A percentile compares a stretch with the other conserved stretches of the same genome.
Conservation (phyloP, 1,140 invertebrate genomes). For the Whitmania pigra region DNA sequence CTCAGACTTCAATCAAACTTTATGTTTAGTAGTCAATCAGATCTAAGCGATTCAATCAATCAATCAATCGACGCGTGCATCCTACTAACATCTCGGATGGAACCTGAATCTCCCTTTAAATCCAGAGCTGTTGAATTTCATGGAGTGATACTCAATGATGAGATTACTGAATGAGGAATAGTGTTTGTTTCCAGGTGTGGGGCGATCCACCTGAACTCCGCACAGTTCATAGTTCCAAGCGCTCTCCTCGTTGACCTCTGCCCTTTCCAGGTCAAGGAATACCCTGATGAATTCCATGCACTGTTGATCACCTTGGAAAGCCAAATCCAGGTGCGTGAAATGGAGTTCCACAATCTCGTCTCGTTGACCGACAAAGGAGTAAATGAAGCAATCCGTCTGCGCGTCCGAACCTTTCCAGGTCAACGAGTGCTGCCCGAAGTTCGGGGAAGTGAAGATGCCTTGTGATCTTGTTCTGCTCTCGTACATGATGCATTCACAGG, state of each 20-base stretch:
- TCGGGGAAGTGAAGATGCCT: constrained; percentile 67
- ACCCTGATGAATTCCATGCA: constrained; percentile 69
- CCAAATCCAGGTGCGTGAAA: constrained; percentile 56
- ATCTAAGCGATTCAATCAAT: too few relatives aligned
- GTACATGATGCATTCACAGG: constrained; percentile 67
- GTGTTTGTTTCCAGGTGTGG: constrained; percentile 52
- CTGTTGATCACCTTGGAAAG: constrained; percentile 36
- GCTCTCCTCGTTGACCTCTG: constrained; percentile 63
- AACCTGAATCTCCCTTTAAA: constrained; percentile 67
- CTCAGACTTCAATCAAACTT: too few relatives aligned
- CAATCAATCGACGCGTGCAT: neutral
- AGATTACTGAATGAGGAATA: constrained; percentile 64
- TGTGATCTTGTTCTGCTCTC: constrained; percentile 62
- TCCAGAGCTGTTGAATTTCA: constrained; percentile 53
- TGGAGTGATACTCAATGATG: constrained; percentile 65
- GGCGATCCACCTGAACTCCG: constrained; percentile 40
- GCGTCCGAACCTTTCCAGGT: constrained; percentile 53
- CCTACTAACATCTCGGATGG: constrained; percentile 41
- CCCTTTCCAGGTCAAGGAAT: constrained; percentile 56
- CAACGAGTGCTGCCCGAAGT: constrained; percentile 49
- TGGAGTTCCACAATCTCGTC: constrained; percentile 67
- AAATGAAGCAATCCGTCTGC: constrained; percentile 66
- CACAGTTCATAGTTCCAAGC: constrained; percentile 62
- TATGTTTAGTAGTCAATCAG: too few relatives aligned
- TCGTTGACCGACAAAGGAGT: constrained; percentile 62